Evolutionary conservation across 2,888 invertebrate genomes (phyloP), one percentile per base, ranked within the genome.

Genomic region (Lissocephala sabroskyi): DNA sequence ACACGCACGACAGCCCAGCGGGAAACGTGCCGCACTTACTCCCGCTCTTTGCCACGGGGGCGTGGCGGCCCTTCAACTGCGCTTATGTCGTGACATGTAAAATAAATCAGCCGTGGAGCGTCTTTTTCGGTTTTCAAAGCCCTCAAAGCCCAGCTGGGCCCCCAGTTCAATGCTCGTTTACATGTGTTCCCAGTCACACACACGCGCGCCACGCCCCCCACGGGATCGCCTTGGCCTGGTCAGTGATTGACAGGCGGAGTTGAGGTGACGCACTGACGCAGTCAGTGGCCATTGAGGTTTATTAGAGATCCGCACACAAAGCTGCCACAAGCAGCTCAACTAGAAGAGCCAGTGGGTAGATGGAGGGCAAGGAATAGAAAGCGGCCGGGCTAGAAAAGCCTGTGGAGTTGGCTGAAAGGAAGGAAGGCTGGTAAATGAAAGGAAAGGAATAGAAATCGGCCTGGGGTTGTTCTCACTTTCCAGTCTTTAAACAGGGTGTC

Each of bases 1-100:
- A 68, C 74, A 68, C 77, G 77, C 68, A 68, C 68, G 77, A 68
- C 62, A 77, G 68, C 77, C 77, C 68, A 77, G n/a, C 19, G 19
- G 35, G 74, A 68, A 76, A 74, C 68, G 68, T 68, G 74, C 70
- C 77, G 49, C 77, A 74, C 58, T 67, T 71, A 63, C 17, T 16
- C 10, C 16, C 6, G 9, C 26, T 19, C 13, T 23, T 28, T 29
- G 37, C 19, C 41, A 28, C 17, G 43, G 30, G 17, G 23, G 13
- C 13, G n/a, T 7, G 32, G 16, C 19, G 75, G 43, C 67, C 45
- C 40, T 47, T 59, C 56, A 70, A 62, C 59, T 65, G 67, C 66
- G 71, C 64, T 75, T 54, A 63, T 75, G 73, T 61, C 76, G 70
- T 71, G 70, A 71, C 70, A 71, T 71, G 78, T 78, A 63, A 71